These are phyloP conservation scores for Megathymus violae DNA, from an alignment of 1,140 invertebrate genomes.

Conservation along the genomic window DNA sequence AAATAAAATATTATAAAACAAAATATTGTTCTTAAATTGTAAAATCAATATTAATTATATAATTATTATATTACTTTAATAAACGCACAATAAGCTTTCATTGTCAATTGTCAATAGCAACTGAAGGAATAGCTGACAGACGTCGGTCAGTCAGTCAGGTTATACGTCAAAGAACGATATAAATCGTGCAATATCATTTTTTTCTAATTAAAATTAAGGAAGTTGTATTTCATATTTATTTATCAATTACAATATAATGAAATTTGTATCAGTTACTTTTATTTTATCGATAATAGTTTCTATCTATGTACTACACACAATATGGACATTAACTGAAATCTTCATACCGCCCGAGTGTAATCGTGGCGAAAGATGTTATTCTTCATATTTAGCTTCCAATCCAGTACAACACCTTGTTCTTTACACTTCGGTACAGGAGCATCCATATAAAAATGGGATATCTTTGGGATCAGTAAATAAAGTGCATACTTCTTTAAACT, in stretches of 20 bases:
- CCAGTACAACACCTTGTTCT: constrained; percentile 85
- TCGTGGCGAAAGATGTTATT: constrained; percentile 84
- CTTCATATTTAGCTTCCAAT: constrained; percentile 83
- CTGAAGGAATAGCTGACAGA: too few species aligned
- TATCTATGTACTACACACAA: constrained; percentile 88
- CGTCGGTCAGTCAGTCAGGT: too few species aligned
- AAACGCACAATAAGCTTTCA: too few species aligned
- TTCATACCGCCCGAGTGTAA: constrained; percentile 89
- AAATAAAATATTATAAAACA: too few species aligned
- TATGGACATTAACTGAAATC: constrained; percentile 89
- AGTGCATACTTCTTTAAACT: constrained; percentile 76
- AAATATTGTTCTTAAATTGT: too few species aligned
- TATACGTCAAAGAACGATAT: neutral
- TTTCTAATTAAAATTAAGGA: constrained; percentile 11
- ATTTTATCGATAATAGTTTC: constrained; percentile 87
- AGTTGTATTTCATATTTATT: neutral
- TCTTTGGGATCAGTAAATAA: constrained; percentile 60
- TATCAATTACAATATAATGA: constrained; percentile 46
- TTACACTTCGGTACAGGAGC: constrained; percentile 83
- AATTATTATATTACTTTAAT: too few species aligned
- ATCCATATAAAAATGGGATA: constrained; percentile 70
- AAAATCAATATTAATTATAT: too few species aligned
- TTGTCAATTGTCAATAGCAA: too few species aligned
- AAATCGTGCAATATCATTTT: too few species aligned
- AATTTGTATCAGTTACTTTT: constrained; percentile 81